Evolutionary conservation across 2,113 vertebrate species (phyloP).

Genomic region (Taurulus bubalis): DNA sequence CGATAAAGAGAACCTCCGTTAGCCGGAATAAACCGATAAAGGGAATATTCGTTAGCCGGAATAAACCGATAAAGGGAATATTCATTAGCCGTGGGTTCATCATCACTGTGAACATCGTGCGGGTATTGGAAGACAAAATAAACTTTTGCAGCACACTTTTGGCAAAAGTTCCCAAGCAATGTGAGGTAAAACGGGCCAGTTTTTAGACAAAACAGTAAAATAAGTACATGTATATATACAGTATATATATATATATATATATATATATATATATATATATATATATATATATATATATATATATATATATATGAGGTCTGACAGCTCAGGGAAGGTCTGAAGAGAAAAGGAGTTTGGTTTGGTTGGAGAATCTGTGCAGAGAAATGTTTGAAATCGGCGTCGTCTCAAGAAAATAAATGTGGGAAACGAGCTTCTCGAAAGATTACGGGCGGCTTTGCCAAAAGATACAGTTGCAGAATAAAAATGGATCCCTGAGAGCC

Average conservation of each 20-base stretch:
- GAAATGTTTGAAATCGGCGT: background rate
- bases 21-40: no score
- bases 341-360: background rate
- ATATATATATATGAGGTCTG: background rate
- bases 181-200: no score
- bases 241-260: background rate
- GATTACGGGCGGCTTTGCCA: background rate
- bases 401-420: background rate
- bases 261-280: constrained; percentile 5
- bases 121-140: no score
- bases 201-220: constrained; percentile 27
- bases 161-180: no score
- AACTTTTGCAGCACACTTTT: no score
- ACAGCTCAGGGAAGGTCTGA: background rate
- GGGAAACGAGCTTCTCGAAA: background rate
- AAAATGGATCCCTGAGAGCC: background rate
- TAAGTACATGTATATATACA: no score
- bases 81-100: background rate
- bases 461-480: constrained; percentile 1
- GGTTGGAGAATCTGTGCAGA: background rate
- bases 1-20: no score
- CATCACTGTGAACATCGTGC: background rate
- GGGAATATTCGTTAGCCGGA: no score
- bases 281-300: constrained; percentile 6
- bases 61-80: background rate